Evolutionary conservation across 2,797 vertebrate genomes (phyloP), one percentile per base, ranked within the genome.

Genomic region (Cryptoprocta ferox): DNA sequence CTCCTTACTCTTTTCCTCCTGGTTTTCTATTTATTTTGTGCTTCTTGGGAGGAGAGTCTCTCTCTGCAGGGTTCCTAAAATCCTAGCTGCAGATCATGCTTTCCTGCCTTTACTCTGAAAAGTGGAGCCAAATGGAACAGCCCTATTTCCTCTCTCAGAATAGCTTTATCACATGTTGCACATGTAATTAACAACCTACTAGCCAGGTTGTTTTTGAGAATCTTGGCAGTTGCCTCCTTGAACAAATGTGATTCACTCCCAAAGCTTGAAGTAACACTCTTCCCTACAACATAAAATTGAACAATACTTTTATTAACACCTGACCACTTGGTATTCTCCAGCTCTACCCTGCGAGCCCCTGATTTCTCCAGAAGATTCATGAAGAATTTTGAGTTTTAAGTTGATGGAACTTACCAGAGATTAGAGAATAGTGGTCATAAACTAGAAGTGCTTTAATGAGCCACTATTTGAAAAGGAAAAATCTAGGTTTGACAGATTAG

Each of bases 361-460:
- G 35, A 56, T 92, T 82, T 59, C 50, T 89, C 10, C 13, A 79
- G 63, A 89, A 89, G 63, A 37, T 50, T 89, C 79, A 78, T 24
- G 63, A 35, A 79, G 13, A 56, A 78, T 76, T 95, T 89, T 92
- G 87, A 90, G 14, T 70, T 78, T 78, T 84, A 45, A 92, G n/a
- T 21, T 59, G 11, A 61, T 10, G 28, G 39, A 59, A 89, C 12
- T 68, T 39, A 65, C 3, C 65, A 56, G 45, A 81, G 37, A n/a
- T 66, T 35, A 81, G 32, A 87, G 66, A 75, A 56, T 10, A 68
- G 48, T 16, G n/a, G 8, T 59, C 39, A 30, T 50, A 56, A 76
- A n/a, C 68, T 39, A 50, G 28, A n/a, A 28, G 24, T 65, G 32
- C 66, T 66, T 45, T 66, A 26, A 37, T 66, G 56, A 65, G 65